Evolutionary conservation across 2,797 vertebrate species (phyloP), one percentile per base, ranked within the genome.

Genomic region (Chaenodraco wilsoni): DNA sequence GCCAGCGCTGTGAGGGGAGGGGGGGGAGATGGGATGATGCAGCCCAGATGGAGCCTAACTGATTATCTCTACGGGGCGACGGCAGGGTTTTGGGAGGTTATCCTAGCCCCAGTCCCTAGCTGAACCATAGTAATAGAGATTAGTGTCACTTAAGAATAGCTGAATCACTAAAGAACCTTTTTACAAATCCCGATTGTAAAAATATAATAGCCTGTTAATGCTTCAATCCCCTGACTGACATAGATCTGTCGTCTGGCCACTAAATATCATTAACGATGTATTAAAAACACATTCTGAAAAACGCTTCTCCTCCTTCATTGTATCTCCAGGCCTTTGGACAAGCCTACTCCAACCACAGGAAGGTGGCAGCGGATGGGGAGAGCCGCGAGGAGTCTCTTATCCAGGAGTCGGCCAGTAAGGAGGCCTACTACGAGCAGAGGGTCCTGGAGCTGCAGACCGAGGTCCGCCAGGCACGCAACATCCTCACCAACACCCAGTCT

Each of bases 371-470:
- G 1, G 97, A 97, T 19, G 97, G 97, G 16, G 97, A 98, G 92
- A 98, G 96, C 90, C 95, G 97, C 5, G 97, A 98, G 78, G 97
- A 98, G 91, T 96, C 96, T 67, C 94, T 98, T 51, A 97, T 98
- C 90, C 96, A 97, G 91, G 97, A 98, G 89, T 98, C 97, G 0
- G 97, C 97, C 65, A 96, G 95, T 70, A 98, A 98, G 89, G 97
- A 98, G 89, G 97, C 98, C 71, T 97, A 97, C 91, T 98, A 98
- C 6, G 96, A 97, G 85, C 96, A 96, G 86, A 96, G 96, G 84
- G 96, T 98, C 76, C 95, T 98, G 85, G 97, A 97, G 82, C 90
- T 98, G 87, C 97, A 98, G 92, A 95, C 94, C 0, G 97, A 98
- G 68, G 90, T 98, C 66, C 97, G 97, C 62, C 96, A 96, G 88